phyloP scores from a whole-genome alignment of 2,797 vertebrate species.

The Melanotaenia trifasciata region DNA sequence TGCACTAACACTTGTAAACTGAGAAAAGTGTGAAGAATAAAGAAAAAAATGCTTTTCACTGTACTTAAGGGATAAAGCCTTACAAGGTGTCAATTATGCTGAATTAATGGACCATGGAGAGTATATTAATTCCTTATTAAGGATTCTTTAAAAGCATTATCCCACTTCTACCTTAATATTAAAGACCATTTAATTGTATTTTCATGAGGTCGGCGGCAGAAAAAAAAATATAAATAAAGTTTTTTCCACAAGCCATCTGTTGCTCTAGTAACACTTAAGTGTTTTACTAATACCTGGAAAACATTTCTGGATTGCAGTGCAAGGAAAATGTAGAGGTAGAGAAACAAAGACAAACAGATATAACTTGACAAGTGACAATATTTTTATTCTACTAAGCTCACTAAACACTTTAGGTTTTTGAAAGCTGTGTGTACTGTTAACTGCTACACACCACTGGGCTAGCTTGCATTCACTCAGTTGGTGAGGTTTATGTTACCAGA shows the following conservation, averaged over 20 bases:
- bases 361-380: too few relatives aligned
- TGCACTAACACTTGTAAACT: background rate
- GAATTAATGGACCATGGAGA: background rate
- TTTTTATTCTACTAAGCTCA: background rate
- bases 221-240: background rate
- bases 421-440: too few relatives aligned
- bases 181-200: background rate
- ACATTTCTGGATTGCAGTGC: background rate
- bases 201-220: background rate
- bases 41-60: background rate
- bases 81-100: background rate
- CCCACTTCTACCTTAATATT: background rate
- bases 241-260: background rate
- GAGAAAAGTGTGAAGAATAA: background rate
- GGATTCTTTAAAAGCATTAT: background rate
- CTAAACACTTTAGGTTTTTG: background rate
- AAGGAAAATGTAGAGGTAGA: background rate
- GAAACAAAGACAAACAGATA: background rate
- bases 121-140: background rate
- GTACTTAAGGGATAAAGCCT: background rate
- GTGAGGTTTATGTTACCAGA: too few relatives aligned
- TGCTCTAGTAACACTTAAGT: background rate
- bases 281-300: background rate
- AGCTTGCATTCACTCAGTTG: too few relatives aligned
- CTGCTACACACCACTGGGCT: too few relatives aligned